Evolutionary conservation across 2,797 vertebrate genomes (phyloP).

Genomic region (Leptatherina wallacei): DNA sequence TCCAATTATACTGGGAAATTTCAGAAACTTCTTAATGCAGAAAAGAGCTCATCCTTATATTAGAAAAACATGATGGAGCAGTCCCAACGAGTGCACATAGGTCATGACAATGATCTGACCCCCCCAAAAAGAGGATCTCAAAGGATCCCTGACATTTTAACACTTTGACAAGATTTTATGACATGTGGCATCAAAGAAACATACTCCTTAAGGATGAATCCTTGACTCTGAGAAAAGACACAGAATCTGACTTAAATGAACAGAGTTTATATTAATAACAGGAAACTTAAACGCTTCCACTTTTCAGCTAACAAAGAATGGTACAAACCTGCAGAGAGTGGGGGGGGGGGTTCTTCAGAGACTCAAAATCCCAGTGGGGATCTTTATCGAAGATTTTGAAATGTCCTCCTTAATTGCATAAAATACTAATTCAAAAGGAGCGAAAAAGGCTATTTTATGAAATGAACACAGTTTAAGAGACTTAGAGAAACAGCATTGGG

Average conservation of each 20-base stretch:
- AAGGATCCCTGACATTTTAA: too few relatives aligned
- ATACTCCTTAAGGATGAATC: too few relatives aligned
- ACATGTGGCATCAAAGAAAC: background rate
- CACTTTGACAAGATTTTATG: too few relatives aligned
- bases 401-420: slow-evolving; percentile 15
- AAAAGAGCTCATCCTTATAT: too few relatives aligned
- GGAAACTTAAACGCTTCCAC: background rate
- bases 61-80: too few relatives aligned
- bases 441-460: background rate
- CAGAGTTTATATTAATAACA: background rate
- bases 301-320: background rate
- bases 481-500: background rate
- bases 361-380: slow-evolving; percentile 2
- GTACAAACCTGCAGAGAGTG: background rate
- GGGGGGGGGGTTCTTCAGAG: background rate
- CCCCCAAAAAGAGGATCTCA: too few relatives aligned
- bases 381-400: slow-evolving; percentile 6
- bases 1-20: background rate
- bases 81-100: too few relatives aligned
- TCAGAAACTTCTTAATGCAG: background rate
- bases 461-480: background rate
- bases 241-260: background rate
- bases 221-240: too few relatives aligned
- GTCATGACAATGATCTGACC: too few relatives aligned
- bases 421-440: slow-evolving; percentile 9